Conservation (phyloP, 2,888 invertebrate species). For the Pteria penguin region DNA sequence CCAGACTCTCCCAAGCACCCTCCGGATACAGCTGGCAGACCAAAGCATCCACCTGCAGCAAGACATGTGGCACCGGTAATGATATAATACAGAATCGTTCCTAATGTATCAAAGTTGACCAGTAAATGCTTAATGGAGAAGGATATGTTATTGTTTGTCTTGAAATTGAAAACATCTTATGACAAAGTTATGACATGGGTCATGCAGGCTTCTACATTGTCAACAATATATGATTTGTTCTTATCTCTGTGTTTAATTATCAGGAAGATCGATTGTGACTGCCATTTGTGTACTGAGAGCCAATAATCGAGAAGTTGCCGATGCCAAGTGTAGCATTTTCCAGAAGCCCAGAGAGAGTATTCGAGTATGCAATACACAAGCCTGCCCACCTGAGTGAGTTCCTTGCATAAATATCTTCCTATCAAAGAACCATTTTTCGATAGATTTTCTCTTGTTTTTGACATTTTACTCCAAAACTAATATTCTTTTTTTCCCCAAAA, state of each 20-base stretch:
- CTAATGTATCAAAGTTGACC: too few species aligned
- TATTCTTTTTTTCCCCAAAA: too few species aligned
- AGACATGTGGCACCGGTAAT: slow-evolving; percentile 66
- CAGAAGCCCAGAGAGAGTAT: slow-evolving; percentile 55
- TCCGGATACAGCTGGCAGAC: slow-evolving; percentile 57
- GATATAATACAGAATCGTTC: neutral
- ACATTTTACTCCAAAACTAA: too few species aligned
- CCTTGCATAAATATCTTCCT: neutral
- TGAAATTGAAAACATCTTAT: too few species aligned
- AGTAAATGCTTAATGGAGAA: too few species aligned
- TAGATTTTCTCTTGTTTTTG: too few species aligned
- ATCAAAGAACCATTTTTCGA: too few species aligned
- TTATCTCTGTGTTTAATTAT: too few species aligned
- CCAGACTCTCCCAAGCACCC: slow-evolving; percentile 28
- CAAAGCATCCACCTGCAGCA: slow-evolving; percentile 54
- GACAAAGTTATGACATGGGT: too few species aligned
- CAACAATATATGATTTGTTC: too few species aligned
- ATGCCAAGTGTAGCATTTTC: slow-evolving; percentile 59
- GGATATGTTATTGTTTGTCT: too few species aligned
- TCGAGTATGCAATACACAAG: slow-evolving; percentile 58
- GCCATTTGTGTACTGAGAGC: slow-evolving; percentile 37
- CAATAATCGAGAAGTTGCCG: slow-evolving; percentile 52
- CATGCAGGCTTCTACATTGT: neutral
- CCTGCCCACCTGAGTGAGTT: slow-evolving; percentile 63
- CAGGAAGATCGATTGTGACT: slow-evolving; percentile 32